Evolutionary conservation across 1,140 invertebrate species (phyloP).

Genomic region (Olivierus martensii): DNA sequence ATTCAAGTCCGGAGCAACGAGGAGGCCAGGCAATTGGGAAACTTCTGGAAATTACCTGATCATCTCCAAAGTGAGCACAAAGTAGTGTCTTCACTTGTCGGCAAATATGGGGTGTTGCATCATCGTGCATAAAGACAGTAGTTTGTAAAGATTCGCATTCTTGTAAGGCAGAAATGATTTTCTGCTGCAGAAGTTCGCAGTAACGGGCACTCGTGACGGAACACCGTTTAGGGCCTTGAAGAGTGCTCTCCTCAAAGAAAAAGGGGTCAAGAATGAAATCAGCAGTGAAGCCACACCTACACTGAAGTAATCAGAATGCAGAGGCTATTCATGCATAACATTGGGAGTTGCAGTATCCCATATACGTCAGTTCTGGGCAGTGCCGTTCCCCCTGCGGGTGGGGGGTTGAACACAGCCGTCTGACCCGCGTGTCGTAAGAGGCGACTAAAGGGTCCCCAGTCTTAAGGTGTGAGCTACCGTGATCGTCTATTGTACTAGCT

Average conservation of each 20-base stretch:
- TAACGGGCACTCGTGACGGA: background rate
- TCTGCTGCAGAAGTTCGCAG: background rate
- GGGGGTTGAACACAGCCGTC: no score
- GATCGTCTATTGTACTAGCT: no score
- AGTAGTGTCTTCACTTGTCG: background rate
- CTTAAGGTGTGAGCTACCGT: no score
- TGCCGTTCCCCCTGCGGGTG: no score
- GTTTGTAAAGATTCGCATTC: background rate
- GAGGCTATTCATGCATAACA: no score
- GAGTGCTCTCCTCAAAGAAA: background rate
- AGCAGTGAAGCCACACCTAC: background rate
- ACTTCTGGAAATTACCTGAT: background rate
- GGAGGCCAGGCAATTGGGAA: background rate
- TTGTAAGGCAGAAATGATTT: background rate
- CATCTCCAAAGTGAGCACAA: background rate
- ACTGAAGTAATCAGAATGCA: no score
- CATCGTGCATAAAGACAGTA: background rate
- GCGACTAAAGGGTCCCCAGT: no score
- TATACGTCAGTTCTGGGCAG: no score
- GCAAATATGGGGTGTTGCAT: background rate
- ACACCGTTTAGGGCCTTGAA: background rate
- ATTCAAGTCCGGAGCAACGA: background rate
- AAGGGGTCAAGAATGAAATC: conserved; percentile 4
- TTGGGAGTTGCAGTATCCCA: no score
- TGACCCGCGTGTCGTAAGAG: no score